Percentiles rank a stretch among this genome's conserved stretches.
These are phyloP conservation scores for Sylvia borin DNA, from an alignment of 2,797 vertebrate species.

Conservation along the genomic window DNA sequence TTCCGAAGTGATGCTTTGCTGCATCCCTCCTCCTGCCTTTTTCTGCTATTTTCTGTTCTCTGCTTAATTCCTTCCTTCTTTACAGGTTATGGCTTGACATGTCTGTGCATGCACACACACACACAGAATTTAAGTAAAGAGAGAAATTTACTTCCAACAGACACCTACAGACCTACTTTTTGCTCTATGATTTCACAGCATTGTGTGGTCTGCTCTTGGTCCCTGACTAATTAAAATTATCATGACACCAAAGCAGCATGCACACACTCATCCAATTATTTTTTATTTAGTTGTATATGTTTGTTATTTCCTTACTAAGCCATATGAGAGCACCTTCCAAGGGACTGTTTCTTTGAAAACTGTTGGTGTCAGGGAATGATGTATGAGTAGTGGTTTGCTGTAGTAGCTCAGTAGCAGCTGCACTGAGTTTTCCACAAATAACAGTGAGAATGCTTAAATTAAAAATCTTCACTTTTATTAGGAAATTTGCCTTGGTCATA, in stretches of 20 bases:
- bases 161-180: not conserved
- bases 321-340: not conserved
- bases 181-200: not conserved
- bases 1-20: not conserved
- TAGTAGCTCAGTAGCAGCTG: no score
- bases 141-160: not conserved
- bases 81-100: not conserved
- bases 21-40: not conserved
- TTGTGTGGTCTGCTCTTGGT: not conserved
- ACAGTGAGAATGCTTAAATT: not conserved
- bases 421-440: not conserved
- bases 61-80: not conserved
- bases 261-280: not conserved
- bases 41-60: not conserved
- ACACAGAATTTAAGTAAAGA: not conserved
- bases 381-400: not conserved
- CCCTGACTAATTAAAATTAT: not conserved
- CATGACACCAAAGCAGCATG: not conserved
- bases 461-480: conserved; percentile 20
- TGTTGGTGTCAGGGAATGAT: not conserved
- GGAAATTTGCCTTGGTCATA: not conserved
- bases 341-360: not conserved
- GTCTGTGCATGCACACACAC: accelerated
- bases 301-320: not conserved
- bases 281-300: not conserved